Percentiles rank a stretch among this genome's conserved stretches.
Evolutionary conservation across 2,888 invertebrate species (phyloP).

Genomic region (Kryphioiulus occultus): DNA sequence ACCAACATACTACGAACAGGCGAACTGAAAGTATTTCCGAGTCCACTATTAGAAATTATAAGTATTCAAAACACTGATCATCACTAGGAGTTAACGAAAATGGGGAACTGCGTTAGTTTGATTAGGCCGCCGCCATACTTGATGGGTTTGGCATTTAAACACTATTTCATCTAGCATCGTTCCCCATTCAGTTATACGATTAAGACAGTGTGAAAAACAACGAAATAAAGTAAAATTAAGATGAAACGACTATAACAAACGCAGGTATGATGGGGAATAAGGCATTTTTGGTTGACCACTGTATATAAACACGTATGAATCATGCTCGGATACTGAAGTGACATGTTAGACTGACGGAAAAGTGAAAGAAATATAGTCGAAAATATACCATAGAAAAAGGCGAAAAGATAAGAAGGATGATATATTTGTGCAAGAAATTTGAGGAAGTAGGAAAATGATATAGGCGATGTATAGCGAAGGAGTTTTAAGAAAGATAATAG

Average conservation of each 20-base stretch:
- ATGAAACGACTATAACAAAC: no score
- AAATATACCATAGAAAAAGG: not conserved
- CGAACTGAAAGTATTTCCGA: not conserved
- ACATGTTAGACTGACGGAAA: not conserved
- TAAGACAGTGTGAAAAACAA: not conserved
- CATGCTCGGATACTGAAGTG: not conserved
- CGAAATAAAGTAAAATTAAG: not conserved
- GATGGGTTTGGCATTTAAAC: not conserved
- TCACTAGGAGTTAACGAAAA: not conserved
- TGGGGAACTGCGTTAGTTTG: not conserved
- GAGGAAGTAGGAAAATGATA: constrained; percentile 33
- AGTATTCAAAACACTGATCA: not conserved
- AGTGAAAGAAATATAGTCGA: not conserved
- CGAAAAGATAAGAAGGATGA: not conserved
- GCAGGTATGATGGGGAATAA: no score
- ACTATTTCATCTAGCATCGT: not conserved
- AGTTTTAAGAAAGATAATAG: constrained; percentile 8
- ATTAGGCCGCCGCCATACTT: not conserved
- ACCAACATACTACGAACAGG: not conserved
- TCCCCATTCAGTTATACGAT: not conserved
- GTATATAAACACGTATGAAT: not conserved
- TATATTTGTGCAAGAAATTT: constrained; percentile 35
- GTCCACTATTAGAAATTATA: not conserved
- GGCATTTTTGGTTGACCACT: not conserved
- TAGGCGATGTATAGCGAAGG: not conserved